Evolutionary conservation across 2,113 vertebrate species (phyloP).

Genomic region (Corydoras sp.): DNA sequence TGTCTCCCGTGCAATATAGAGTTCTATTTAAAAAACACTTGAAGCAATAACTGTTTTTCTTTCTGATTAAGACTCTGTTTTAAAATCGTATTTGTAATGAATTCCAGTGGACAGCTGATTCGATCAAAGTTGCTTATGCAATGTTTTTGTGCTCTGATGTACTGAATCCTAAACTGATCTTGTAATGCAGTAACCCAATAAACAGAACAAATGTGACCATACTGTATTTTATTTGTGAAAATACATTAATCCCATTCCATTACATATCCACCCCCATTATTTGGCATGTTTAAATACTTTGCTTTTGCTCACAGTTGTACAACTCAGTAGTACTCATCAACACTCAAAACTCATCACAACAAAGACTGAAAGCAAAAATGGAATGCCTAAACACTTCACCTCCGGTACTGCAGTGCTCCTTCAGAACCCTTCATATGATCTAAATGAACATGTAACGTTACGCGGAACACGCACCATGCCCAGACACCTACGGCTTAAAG

Average conservation of each 20-base stretch:
- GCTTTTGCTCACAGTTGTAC: constrained; percentile 41
- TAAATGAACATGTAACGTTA: constrained; percentile 1
- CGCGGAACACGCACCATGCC: constrained; percentile 2
- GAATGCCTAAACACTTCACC: not conserved
- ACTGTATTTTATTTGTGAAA: constrained; percentile 52
- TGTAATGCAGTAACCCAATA: constrained; percentile 39
- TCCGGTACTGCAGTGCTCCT: not conserved
- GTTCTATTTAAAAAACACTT: not conserved
- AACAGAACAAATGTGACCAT: constrained; percentile 35
- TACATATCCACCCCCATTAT: constrained; percentile 50
- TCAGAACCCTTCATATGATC: not conserved
- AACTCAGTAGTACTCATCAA: constrained; percentile 39
- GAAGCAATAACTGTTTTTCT: too few species aligned
- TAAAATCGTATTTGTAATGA: too few species aligned
- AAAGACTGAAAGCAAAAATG: constrained; percentile 3
- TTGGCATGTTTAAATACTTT: constrained; percentile 45
- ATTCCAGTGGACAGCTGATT: not conserved
- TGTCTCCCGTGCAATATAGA: constrained; percentile 26
- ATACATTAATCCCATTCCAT: constrained; percentile 45
- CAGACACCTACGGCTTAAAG: constrained; percentile 4
- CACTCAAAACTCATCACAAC: constrained; percentile 25
- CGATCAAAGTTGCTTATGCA: constrained; percentile 32
- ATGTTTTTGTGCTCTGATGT: constrained; percentile 42
- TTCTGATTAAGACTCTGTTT: not conserved
- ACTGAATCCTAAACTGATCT: constrained; percentile 34